phyloP scores from a whole-genome alignment of 2,888 invertebrate species.

The Malthinus flaveolus region DNA sequence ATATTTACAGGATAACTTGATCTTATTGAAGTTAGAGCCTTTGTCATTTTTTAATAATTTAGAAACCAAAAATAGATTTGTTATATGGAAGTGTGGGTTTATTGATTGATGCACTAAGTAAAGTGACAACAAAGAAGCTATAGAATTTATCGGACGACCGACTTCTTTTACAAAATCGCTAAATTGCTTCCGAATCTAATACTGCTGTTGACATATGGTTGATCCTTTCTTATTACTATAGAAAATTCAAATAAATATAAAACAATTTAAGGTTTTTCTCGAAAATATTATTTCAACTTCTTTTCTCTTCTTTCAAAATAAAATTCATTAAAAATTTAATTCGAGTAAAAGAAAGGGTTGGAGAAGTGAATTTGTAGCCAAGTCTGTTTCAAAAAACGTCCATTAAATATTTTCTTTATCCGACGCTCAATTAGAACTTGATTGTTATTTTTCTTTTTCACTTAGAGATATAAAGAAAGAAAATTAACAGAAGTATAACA shows the following conservation, averaged over 20 bases:
- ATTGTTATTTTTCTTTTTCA: slow-evolving; percentile 25
- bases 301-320: not conserved
- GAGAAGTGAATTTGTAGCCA: slow-evolving; percentile 20
- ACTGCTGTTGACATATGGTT: slow-evolving; percentile 43
- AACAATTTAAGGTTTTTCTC: not conserved
- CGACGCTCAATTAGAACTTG: slow-evolving; percentile 28
- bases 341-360: slow-evolving; percentile 17
- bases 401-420: slow-evolving; percentile 27
- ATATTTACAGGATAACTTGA: too few relatives aligned
- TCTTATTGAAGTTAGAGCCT: too few relatives aligned
- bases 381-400: slow-evolving; percentile 14
- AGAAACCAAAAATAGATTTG: slow-evolving; percentile 9
- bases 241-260: slow-evolving; percentile 25
- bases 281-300: not conserved
- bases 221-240: slow-evolving; percentile 36
- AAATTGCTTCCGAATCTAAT: slow-evolving; percentile 45
- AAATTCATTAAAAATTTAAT: slow-evolving; percentile 16
- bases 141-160: slow-evolving; percentile 41
- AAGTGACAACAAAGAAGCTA: slow-evolving; percentile 43
- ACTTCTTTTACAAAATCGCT: slow-evolving; percentile 39
- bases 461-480: slow-evolving; percentile 9
- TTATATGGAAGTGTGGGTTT: slow-evolving; percentile 13
- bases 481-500: slow-evolving; percentile 15
- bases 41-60: too few relatives aligned
- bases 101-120: slow-evolving; percentile 41